A percentile compares a stretch with the other conserved stretches of the same genome.
Conservation (phyloP, 2,888 invertebrate genomes). For the Kryphioiulus occultus region DNA sequence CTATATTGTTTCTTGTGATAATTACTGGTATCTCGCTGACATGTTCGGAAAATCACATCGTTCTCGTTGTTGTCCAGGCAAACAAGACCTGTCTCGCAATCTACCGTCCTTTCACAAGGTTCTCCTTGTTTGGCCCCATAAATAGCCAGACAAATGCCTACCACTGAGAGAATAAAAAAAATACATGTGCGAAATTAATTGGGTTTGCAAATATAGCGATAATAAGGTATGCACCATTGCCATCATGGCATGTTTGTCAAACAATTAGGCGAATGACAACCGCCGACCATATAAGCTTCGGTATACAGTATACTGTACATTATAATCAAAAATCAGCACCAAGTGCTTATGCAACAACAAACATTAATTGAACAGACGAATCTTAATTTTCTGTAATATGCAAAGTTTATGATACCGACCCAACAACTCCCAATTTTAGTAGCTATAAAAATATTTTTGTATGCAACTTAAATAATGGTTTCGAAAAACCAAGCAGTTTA, state of each 20-base stretch:
- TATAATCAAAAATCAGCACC: not conserved
- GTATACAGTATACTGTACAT: not conserved
- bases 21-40: constrained; percentile 70
- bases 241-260: not conserved
- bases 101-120: constrained; percentile 81
- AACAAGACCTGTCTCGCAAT: constrained; percentile 82
- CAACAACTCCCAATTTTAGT: too few relatives aligned
- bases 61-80: constrained; percentile 72
- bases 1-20: constrained; percentile 76
- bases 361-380: not conserved
- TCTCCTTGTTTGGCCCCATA: constrained; percentile 82
- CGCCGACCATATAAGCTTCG: not conserved
- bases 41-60: constrained; percentile 71
- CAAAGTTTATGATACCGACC: too few relatives aligned
- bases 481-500: too few relatives aligned
- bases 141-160: constrained; percentile 73
- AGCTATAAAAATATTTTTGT: too few relatives aligned
- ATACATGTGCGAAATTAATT: not conserved
- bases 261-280: not conserved
- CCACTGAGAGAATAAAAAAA: constrained; percentile 62
- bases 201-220: not conserved
- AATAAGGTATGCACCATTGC: not conserved
- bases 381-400: too few relatives aligned
- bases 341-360: not conserved
- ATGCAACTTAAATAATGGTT: too few relatives aligned